Percentiles rank a stretch among this genome's conserved stretches.
Conservation (phyloP, 1,140 invertebrate genomes). For the Cotesia typhae region DNA sequence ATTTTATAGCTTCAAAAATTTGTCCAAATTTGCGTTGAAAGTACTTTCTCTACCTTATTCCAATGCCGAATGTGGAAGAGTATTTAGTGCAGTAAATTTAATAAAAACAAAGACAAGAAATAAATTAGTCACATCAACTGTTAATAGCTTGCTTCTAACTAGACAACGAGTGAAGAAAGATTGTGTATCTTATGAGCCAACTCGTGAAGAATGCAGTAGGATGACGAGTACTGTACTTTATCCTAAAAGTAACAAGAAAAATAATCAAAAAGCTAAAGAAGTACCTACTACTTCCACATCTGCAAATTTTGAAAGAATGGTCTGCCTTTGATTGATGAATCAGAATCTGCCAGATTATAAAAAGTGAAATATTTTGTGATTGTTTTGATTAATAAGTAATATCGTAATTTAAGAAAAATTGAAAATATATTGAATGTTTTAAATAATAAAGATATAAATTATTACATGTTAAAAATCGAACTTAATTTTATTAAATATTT, state of each 20-base stretch:
- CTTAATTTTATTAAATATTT: no score
- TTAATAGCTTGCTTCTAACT: conserved; percentile 22
- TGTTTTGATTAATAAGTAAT: no score
- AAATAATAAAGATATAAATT: no score
- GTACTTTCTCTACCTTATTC: conserved; percentile 28
- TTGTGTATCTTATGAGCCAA: conserved; percentile 11
- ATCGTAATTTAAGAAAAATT: no score
- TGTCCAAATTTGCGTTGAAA: conserved; percentile 31
- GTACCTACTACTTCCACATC: no score
- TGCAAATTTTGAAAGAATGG: no score
- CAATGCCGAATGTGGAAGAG: conserved; percentile 34
- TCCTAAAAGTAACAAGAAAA: background rate
- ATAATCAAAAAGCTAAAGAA: no score
- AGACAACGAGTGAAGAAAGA: conserved; percentile 27
- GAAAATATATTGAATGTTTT: no score
- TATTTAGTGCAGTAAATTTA: conserved; percentile 33
- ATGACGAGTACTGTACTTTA: conserved; percentile 1
- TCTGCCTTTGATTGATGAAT: no score
- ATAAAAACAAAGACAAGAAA: conserved; percentile 34
- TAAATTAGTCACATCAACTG: conserved; percentile 28
- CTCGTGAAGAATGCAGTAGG: conserved; percentile 8
- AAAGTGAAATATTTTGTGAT: no score
- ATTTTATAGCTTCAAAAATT: conserved; percentile 21
- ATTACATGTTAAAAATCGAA: no score
- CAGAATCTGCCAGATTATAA: no score